A percentile compares a stretch with the other conserved stretches of the same genome.
These are phyloP conservation scores for Temnothorax unifasciatus DNA, from an alignment of 2,888 invertebrate genomes.

Conservation along the genomic window DNA sequence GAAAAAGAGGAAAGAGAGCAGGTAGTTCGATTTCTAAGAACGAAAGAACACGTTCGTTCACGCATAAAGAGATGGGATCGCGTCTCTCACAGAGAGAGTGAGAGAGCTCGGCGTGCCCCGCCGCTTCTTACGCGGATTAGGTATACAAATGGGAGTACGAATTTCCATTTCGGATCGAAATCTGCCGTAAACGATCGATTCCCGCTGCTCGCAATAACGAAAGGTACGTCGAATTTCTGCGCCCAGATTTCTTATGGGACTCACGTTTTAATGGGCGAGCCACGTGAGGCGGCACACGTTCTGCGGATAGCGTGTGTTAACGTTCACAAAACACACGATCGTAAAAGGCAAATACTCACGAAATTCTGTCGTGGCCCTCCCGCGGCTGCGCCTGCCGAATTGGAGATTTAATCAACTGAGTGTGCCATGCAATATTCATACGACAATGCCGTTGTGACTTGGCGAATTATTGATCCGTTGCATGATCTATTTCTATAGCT, in stretches of 20 bases:
- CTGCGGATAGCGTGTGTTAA: slow-evolving; percentile 59
- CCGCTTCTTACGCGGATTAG: slow-evolving; percentile 56
- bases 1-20: slow-evolving; percentile 1
- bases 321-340: slow-evolving; percentile 37
- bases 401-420: slow-evolving; percentile 40
- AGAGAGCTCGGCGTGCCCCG: slow-evolving; percentile 43
- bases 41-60: slow-evolving; percentile 3
- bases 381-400: background rate
- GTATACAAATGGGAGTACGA: background rate
- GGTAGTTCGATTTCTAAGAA: slow-evolving; percentile 18
- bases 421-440: slow-evolving; percentile 40
- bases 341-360: slow-evolving; percentile 46
- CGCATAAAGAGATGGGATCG: slow-evolving; percentile 16
- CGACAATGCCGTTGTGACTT: background rate
- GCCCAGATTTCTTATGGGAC: slow-evolving; percentile 66
- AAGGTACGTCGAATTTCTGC: slow-evolving; percentile 32
- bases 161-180: slow-evolving; percentile 10
- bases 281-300: slow-evolving; percentile 59
- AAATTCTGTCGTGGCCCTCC: slow-evolving; percentile 28
- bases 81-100: background rate
- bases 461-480: slow-evolving; percentile 13
- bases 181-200: slow-evolving; percentile 17
- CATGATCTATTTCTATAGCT: slow-evolving; percentile 5
- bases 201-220: slow-evolving; percentile 1
- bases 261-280: slow-evolving; percentile 69